Evolutionary conservation across 2,797 vertebrate species (phyloP), one percentile per base, ranked within the genome.

Genomic region (Setipinna tenuifilis): DNA sequence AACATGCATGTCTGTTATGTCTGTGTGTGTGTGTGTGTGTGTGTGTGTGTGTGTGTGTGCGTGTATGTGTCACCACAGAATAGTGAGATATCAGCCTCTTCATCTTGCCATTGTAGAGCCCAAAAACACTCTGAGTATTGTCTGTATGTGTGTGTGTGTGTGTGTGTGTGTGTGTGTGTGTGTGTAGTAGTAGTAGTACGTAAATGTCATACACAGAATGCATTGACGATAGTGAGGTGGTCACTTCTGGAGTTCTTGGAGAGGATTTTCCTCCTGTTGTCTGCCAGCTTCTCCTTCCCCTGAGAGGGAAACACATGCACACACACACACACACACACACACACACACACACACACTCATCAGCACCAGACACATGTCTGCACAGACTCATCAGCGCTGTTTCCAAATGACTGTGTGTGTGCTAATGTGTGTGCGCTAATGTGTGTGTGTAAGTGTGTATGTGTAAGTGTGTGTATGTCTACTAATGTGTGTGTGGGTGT

Each of bases 231-330:
- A 21, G 98, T 98, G 35, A 99, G 94, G 89, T 99, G 98, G 90
- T 99, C 98, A 19, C 98, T 99, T 91, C 97, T 99, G 0, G 97
- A 96, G 91, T 97, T 97, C 87, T 93, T 97, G 5, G 98, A 98
- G 86, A 99, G 91, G 48, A 92, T 92, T 88, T 94, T 98, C 87
- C 97, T 97, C 92, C 95, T 97, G 87, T 95, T 96, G 94, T 99
- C 98, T 31, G 98, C 98, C 0, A 98, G 90, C 92, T 98, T 98
- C 92, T 99, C 98, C 93, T 99, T 99, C 58, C 98, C 98, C 98
- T 99, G 92, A 81, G 62, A 14, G 4, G 21, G 46, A 86, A 78
- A 78, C 17, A 75, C 68, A 78, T 54, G 50, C n/a, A n/a, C n/a
- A n/a, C n/a, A n/a, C n/a, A n/a, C n/a, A n/a, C n/a, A n/a, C n/a